These are phyloP conservation scores for Diadumene lineata DNA, from an alignment of 92 coral and sea anemone genomes.

Conservation along the genomic window DNA sequence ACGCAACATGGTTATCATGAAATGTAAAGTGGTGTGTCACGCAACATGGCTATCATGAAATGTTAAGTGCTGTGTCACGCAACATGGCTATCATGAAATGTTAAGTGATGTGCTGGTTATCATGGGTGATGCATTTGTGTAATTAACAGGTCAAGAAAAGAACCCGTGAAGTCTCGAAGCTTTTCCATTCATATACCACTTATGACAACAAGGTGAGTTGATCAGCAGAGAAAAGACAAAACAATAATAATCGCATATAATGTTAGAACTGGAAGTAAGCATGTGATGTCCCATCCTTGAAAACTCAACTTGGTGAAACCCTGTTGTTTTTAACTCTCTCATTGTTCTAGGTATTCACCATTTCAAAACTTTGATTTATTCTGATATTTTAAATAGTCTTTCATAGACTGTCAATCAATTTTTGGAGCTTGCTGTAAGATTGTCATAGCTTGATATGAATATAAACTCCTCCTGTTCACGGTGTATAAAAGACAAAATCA, in stretches of 20 bases:
- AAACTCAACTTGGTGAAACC: too few species aligned
- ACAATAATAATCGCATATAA: too few species aligned
- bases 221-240: neutral
- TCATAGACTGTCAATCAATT: too few species aligned
- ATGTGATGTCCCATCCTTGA: too few species aligned
- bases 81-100: neutral
- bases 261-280: too few species aligned
- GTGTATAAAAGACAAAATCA: neutral
- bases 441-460: too few species aligned
- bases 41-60: neutral
- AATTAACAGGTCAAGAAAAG: slow-evolving; percentile 78
- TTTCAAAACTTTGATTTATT: too few species aligned
- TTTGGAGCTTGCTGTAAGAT: too few species aligned
- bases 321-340: too few species aligned
- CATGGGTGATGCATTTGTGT: neutral
- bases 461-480: neutral
- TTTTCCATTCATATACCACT: slow-evolving; percentile 91
- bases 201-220: slow-evolving; percentile 80
- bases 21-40: neutral
- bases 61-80: neutral
- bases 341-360: too few species aligned
- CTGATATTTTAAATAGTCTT: too few species aligned
- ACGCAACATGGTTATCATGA: neutral
- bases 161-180: slow-evolving; percentile 81
- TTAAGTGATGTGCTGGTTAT: neutral